A percentile compares a stretch with the other conserved stretches of the same genome.
These are phyloP conservation scores for Aleiodes alternator DNA, from an alignment of 2,888 invertebrate genomes.

Conservation along the genomic window DNA sequence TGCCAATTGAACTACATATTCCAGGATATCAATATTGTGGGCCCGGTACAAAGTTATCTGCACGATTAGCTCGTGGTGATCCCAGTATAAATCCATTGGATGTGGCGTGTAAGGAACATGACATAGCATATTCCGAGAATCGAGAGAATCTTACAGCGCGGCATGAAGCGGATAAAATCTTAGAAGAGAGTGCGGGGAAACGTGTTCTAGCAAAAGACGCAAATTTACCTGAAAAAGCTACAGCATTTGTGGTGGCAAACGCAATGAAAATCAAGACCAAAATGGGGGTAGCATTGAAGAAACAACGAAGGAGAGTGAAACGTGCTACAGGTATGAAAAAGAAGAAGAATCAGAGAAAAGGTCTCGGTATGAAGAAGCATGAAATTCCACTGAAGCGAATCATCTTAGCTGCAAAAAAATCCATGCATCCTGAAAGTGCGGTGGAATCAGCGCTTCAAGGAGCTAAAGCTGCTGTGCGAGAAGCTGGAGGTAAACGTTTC, in stretches of 20 bases:
- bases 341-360: background rate
- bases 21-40: too few relatives aligned
- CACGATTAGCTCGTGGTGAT: conserved; percentile 59
- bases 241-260: conserved; percentile 62
- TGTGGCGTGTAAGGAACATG: too few relatives aligned
- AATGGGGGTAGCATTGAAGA: conserved; percentile 60
- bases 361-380: background rate
- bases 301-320: conserved; percentile 17
- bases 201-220: too few relatives aligned
- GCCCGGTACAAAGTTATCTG: conserved; percentile 60
- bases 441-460: conserved; percentile 46
- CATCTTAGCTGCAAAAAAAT: background rate
- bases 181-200: conserved; percentile 65
- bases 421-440: conserved; percentile 18
- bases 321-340: background rate
- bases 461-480: conserved; percentile 47
- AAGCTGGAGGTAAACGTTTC: conserved; percentile 55
- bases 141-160: conserved; percentile 52
- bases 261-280: conserved; percentile 66
- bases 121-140: conserved; percentile 55
- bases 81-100: conserved; percentile 60
- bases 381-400: background rate
- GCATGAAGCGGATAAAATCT: conserved; percentile 66
- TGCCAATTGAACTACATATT: conserved; percentile 55
- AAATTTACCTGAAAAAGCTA: conserved; percentile 63